A percentile compares a stretch with the other conserved stretches of the same genome.
Evolutionary conservation across 2,797 vertebrate genomes (phyloP).

Genomic region (Ciconia nigra): DNA sequence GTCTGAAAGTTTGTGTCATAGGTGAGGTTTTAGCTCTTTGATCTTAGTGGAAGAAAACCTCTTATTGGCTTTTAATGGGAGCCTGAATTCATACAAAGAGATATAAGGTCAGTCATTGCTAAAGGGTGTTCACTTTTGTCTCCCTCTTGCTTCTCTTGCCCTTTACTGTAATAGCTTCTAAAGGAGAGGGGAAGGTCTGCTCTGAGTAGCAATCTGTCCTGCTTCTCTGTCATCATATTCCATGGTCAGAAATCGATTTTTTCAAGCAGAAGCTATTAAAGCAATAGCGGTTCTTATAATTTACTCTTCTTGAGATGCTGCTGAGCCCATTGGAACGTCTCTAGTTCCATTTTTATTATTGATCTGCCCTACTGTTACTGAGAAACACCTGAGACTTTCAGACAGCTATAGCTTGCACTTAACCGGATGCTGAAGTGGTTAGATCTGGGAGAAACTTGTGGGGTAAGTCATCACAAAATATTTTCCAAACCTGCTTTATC

Average conservation of each 20-base stretch:
- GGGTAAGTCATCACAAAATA: not conserved
- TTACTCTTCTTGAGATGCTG: not conserved
- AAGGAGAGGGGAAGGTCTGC: not conserved
- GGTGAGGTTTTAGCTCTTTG: not conserved
- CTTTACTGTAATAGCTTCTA: not conserved
- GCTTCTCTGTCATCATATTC: not conserved
- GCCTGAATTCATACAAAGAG: not conserved
- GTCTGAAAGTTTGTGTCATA: not conserved
- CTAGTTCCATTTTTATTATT: not conserved
- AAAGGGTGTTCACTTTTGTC: not conserved
- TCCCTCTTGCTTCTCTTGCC: not conserved
- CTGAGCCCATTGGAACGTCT: not conserved
- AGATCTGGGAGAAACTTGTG: not conserved
- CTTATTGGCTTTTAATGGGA: not conserved
- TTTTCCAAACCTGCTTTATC: not conserved
- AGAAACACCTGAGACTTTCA: not conserved
- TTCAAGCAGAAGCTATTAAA: conserved; percentile 6
- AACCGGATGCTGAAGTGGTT: not conserved
- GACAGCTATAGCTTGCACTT: not conserved
- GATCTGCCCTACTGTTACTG: not conserved
- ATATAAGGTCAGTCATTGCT: not conserved
- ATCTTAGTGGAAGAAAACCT: not conserved
- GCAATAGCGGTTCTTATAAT: not conserved
- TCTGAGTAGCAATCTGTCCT: not conserved
- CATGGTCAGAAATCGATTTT: not conserved